Evolutionary conservation across 1,140 invertebrate genomes (phyloP), one percentile per base, ranked within the genome.

Genomic region (Tetragonula clypearis): DNA sequence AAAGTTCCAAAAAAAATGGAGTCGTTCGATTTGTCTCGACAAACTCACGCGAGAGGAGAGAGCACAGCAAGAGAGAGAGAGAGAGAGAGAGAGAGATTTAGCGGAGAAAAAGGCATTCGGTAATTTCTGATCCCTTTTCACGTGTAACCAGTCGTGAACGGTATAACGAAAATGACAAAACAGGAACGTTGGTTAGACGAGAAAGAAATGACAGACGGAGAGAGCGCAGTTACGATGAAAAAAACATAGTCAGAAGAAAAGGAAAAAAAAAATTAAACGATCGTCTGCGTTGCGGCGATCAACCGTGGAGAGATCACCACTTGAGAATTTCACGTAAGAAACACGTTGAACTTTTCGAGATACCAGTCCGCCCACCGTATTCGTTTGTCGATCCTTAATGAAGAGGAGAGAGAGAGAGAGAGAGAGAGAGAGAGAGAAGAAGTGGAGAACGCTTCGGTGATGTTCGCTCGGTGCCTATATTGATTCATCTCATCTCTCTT

Each of bases 401-500:
- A 66, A 14, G 17, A 65, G 30, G n/a, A 26, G 30, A 8, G 19
- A 26, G 19, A 19, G 23, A 26, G 11, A 2, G n/a, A 26, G 30
- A 8, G 19, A 26, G 19, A 19, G 23, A 26, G 11, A 2, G 6
- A 49, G 4, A 19, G 65, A 55, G 30, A 74, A 49, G 35, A 53
- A n/a, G 41, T 14, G 4, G 12, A 72, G n/a, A 41, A 41, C 5
- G 41, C 4, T 41, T 41, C 41, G 41, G 23, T 35, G 71, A 53
- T 73, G 41, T 26, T 26, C 75, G 77, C 66, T 82, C 76, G 55
- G 35, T 84, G 81, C 58, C 65, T 87, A 85, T 87, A 85, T 88
- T 86, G 86, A 88, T 88, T 87, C 87, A 78, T 78, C 66, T 88
- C 82, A 85, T 78, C 77, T 88, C 73, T 65, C 66, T 76, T 62